phyloP scores from a whole-genome alignment of 1,140 invertebrate species.

The Mamestra configurata region DNA sequence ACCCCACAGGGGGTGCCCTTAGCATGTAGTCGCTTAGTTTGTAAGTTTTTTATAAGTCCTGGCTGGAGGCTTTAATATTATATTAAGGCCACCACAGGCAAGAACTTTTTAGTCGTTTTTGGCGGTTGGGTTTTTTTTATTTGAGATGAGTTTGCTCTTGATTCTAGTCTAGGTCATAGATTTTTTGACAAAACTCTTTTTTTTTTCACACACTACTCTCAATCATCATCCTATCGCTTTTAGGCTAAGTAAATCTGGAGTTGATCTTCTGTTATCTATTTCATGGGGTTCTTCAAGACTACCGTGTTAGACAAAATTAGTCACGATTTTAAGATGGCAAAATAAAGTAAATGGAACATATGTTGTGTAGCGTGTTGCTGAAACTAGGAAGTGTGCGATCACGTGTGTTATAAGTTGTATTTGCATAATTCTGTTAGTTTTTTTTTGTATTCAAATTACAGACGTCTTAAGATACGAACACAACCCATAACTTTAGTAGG shows the following conservation, averaged over 20 bases:
- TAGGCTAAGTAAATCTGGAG: not conserved
- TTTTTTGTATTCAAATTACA: not conserved
- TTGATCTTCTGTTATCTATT: not conserved
- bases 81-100: too few species aligned
- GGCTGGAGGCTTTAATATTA: too few species aligned
- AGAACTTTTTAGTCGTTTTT: too few species aligned
- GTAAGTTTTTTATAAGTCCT: too few species aligned
- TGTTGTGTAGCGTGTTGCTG: constrained; percentile 18
- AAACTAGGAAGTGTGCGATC: constrained; percentile 32
- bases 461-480: not conserved
- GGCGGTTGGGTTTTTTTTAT: too few species aligned
- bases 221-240: not conserved
- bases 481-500: too few species aligned
- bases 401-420: constrained; percentile 1
- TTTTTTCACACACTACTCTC: not conserved
- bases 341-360: constrained; percentile 42
- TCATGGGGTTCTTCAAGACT: not conserved
- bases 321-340: constrained; percentile 46
- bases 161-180: too few species aligned
- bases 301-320: constrained; percentile 41
- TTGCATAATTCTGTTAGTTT: not conserved
- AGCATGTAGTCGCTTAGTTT: too few species aligned
- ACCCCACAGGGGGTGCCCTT: too few species aligned
- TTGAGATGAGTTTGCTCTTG: too few species aligned
- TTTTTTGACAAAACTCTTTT: too few species aligned